phyloP scores from a whole-genome alignment of 2,797 vertebrate species.

The Vireo griseus region DNA sequence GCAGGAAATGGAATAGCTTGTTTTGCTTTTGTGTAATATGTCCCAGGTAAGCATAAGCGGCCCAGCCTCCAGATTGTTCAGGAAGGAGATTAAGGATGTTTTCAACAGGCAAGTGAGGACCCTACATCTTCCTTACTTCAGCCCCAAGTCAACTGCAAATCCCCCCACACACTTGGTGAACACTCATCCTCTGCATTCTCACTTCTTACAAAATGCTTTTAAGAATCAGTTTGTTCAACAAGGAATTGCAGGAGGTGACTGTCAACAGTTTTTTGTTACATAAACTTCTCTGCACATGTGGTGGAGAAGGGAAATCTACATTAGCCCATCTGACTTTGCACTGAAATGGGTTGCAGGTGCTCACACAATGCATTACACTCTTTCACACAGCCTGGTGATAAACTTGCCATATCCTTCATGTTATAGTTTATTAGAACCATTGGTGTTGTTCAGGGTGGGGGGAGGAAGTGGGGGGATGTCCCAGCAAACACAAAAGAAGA shows the following conservation, averaged over 20 bases:
- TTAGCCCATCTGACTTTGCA: neutral
- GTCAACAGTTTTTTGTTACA: neutral
- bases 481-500: neutral
- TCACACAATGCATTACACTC: neutral
- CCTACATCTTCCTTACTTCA: neutral
- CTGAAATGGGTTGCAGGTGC: neutral
- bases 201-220: neutral
- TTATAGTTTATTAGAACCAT: neutral
- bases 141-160: neutral
- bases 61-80: neutral
- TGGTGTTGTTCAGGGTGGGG: accelerated
- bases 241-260: neutral
- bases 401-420: neutral
- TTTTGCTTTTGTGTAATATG: neutral
- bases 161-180: accelerated
- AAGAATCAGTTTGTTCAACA: neutral
- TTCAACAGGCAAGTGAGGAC: neutral
- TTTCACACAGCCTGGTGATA: neutral
- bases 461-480: neutral
- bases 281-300: neutral
- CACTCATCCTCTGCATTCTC: neutral
- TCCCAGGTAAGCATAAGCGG: neutral
- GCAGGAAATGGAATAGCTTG: neutral
- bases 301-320: neutral
- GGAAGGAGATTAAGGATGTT: neutral